These are phyloP conservation scores for Nanorana parkeri DNA, from an alignment of 2,113 vertebrate genomes.

Conservation along the genomic window DNA sequence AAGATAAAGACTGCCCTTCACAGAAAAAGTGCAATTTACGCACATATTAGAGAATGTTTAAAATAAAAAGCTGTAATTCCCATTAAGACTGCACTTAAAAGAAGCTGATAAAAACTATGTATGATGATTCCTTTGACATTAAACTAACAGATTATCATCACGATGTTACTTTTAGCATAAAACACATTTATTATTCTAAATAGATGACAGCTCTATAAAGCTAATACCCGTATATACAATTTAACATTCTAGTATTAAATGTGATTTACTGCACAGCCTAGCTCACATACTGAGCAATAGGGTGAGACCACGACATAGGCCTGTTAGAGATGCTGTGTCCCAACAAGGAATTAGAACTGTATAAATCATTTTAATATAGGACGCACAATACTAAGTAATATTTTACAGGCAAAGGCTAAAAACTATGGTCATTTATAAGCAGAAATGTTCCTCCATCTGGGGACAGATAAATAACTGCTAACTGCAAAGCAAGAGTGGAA, in stretches of 20 bases:
- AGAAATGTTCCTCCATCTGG: background rate
- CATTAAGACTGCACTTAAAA: background rate
- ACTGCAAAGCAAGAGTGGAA: background rate
- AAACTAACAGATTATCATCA: constrained; percentile 29
- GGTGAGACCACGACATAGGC: background rate
- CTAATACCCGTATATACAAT: constrained; percentile 29
- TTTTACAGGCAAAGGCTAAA: constrained; percentile 1
- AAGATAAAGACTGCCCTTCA: no score
- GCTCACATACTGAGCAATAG: background rate
- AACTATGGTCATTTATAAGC: constrained; percentile 2
- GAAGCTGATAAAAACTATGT: background rate
- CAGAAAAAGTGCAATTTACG: background rate
- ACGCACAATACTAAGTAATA: background rate
- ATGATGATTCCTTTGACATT: constrained; percentile 23
- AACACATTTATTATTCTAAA: constrained; percentile 33
- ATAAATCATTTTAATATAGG: background rate
- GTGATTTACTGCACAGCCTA: background rate
- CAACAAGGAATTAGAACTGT: background rate
- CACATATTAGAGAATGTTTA: constrained; percentile 4
- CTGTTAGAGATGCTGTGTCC: background rate
- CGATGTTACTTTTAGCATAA: constrained; percentile 19
- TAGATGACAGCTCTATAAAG: constrained; percentile 26
- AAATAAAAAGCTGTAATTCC: constrained; percentile 1
- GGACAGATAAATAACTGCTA: background rate
- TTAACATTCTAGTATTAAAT: constrained; percentile 10